These are phyloP conservation scores for Sialis lutaria DNA, from an alignment of 2,888 invertebrate genomes.

Conservation along the genomic window DNA sequence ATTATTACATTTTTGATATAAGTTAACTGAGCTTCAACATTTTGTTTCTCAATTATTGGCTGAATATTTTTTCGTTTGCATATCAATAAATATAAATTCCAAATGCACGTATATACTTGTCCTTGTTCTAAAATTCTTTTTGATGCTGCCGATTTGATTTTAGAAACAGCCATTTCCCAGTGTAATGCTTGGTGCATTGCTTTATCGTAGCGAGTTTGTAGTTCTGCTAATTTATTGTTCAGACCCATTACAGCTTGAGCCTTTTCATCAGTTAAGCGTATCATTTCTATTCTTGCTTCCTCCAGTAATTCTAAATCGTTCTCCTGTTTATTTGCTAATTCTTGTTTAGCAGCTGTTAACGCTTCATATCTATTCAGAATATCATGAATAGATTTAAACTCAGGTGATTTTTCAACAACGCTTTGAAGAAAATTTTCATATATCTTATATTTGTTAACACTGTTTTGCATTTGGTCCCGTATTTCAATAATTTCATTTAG, in stretches of 20 bases:
- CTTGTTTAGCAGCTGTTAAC: conserved; percentile 36
- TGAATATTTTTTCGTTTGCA: conserved; percentile 32
- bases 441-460: conserved; percentile 36
- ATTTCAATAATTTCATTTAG: conserved; percentile 30
- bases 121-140: conserved; percentile 34
- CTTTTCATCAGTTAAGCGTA: conserved; percentile 38
- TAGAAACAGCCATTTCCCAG: conserved; percentile 40
- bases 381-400: conserved; percentile 38
- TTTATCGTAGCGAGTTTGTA: conserved; percentile 40
- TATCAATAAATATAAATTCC: conserved; percentile 44
- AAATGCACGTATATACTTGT: conserved; percentile 36
- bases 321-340: conserved; percentile 35
- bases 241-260: conserved; percentile 42
- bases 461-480: conserved; percentile 34
- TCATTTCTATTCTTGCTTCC: conserved; percentile 36
- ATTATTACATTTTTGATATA: conserved; percentile 40
- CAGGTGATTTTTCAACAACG: conserved; percentile 32
- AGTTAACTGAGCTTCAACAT: conserved; percentile 41
- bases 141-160: conserved; percentile 37
- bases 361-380: conserved; percentile 47
- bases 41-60: conserved; percentile 23
- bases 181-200: conserved; percentile 37
- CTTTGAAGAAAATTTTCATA: conserved; percentile 41
- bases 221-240: conserved; percentile 40
- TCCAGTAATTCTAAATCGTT: conserved; percentile 36